A percentile compares a stretch with the other conserved stretches of the same genome.
These are phyloP conservation scores for Geodia barretti DNA, from an alignment of 37 sponge, comb jelly and placozoan species.

Conservation along the genomic window DNA sequence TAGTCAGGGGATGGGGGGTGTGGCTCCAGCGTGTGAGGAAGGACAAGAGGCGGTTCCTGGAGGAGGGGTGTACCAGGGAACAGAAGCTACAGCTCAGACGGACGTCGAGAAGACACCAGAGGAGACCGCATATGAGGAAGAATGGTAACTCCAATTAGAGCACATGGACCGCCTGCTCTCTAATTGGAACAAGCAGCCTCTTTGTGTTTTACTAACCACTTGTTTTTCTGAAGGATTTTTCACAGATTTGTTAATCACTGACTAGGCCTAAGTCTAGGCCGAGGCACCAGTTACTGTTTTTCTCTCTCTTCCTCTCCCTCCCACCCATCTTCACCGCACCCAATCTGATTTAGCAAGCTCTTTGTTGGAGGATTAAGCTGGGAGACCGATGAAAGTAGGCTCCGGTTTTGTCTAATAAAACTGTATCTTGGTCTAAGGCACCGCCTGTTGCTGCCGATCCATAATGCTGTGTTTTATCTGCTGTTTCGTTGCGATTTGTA, in stretches of 20 bases:
- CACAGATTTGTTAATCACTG: not conserved
- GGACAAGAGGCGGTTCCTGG: no score
- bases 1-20: no score
- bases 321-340: not conserved
- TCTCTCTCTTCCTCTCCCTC: not conserved
- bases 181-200: not conserved
- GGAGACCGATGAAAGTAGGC: slow-evolving; percentile 68
- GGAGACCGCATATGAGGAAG: not conserved
- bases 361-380: slow-evolving; percentile 83
- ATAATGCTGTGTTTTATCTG: no score
- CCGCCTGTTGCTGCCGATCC: no score
- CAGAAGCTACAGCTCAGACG: not conserved
- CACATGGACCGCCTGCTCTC: not conserved
- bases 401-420: not conserved
- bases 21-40: no score
- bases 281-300: slow-evolving; percentile 1
- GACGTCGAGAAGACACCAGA: not conserved
- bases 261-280: slow-evolving; percentile 31
- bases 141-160: not conserved
- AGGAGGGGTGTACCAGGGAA: not conserved
- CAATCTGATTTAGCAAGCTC: slow-evolving; percentile 60
- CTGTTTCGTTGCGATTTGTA: no score
- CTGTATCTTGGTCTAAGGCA: no score
- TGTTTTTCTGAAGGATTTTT: slow-evolving; percentile 5
- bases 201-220: not conserved